A percentile compares a stretch with the other conserved stretches of the same genome.
Evolutionary conservation across 2,113 vertebrate genomes (phyloP).

Genomic region (Gila orcuttii): DNA sequence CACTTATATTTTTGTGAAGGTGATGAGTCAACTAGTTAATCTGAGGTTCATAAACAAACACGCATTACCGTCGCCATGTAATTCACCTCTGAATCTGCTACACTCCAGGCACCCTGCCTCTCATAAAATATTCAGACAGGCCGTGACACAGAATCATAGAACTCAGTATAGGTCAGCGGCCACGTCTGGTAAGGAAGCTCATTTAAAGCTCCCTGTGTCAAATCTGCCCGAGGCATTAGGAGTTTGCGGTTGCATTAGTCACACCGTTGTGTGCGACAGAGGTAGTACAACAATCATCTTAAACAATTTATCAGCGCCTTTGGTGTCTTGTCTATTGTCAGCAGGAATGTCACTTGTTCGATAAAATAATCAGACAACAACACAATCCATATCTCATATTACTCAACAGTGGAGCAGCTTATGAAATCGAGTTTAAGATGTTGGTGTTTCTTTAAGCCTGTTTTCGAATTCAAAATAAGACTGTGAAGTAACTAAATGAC

Average conservation of each 20-base stretch:
- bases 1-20: background rate
- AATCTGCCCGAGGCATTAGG: slow-evolving; percentile 23
- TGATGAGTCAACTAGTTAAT: background rate
- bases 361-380: slow-evolving; percentile 25
- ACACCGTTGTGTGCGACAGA: slow-evolving; percentile 15
- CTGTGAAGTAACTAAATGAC: slow-evolving; percentile 33
- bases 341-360: background rate
- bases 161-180: background rate
- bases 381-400: background rate
- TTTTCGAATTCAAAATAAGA: slow-evolving; percentile 37
- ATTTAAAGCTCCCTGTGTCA: slow-evolving; percentile 29
- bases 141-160: slow-evolving; percentile 5
- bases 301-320: slow-evolving; percentile 36
- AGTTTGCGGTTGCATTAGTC: slow-evolving; percentile 35
- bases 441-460: background rate
- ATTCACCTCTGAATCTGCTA: background rate
- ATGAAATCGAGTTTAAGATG: background rate
- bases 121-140: slow-evolving; percentile 37
- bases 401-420: background rate
- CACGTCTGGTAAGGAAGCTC: slow-evolving; percentile 2
- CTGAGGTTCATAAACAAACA: slow-evolving; percentile 7
- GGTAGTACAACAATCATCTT: slow-evolving; percentile 17
- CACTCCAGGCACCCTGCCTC: background rate
- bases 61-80: background rate
- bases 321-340: slow-evolving; percentile 34